Base-by-base conservation (phyloP, 2,888 invertebrate genomes). In the Acanthosepion pharaonis region DNA sequence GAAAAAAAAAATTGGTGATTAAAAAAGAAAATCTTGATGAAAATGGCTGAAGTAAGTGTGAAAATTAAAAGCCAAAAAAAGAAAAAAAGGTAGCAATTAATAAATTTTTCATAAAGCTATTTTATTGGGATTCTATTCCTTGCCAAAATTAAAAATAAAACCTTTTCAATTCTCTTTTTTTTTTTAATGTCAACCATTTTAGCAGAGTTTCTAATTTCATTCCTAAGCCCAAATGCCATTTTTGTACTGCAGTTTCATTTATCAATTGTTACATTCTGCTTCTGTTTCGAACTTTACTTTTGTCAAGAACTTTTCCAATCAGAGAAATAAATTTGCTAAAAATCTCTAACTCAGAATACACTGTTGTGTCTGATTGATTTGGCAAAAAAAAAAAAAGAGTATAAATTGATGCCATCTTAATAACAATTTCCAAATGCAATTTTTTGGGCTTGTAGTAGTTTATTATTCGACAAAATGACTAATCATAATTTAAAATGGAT, bases 201-300 rank as follows among this genome's bases (percentile, higher is more conserved):
- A 64, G 64, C 4, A 8, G 8, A 64, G 28, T 28, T 78, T 78
- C 78, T 78, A 78, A 78, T 78, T 78, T 78, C 78, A 78, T 78
- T 78, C 78, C 78, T 9, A 0, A 78, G 25, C 28, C 78, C 25
- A 28, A 78, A 28, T 78, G 78, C n/a, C 78, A 78, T 8, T 78
- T 78, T 78, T 78, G 9, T 28, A 9, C 25, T 28, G 78, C 78
- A 78, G n/a, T 78, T 78, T 78, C 28, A 78, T 78, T 78, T 78
- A 78, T 78, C 78, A 78, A 78, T 78, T 78, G 78, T 78, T 78
- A 78, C 78, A 78, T 78, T 78, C 78, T 8, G n/a, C 78, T 78
- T 25, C 9, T 78, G n/a, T 78, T 78, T 28, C 78, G 5, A n/a
- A 78, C 78, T 78, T 78, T 78, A 78, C 78, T 78, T 78, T 78